Evolutionary conservation across 2,888 invertebrate species (phyloP).

Genomic region (Diachrysia chrysitis): DNA sequence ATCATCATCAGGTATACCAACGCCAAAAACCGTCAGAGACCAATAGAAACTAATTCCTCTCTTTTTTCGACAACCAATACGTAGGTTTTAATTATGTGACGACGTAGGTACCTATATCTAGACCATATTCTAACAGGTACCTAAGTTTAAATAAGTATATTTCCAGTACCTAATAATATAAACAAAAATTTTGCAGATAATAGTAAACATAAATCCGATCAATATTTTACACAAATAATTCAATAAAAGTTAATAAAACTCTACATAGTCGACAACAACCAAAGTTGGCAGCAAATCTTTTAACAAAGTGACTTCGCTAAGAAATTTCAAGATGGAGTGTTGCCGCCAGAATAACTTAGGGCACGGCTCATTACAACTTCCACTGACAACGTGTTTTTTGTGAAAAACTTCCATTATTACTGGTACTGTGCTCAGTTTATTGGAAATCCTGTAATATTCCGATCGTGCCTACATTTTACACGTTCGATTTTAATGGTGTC

Average conservation of each 20-base stretch:
- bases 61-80: no score
- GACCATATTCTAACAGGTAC: no score
- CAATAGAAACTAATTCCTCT: no score
- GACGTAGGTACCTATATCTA: no score
- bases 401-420: slow-evolving; percentile 22
- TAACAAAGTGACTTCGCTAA: slow-evolving; percentile 38
- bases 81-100: no score
- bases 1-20: no score
- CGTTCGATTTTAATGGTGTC: neutral
- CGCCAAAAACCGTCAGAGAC: no score
- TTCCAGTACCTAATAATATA: no score
- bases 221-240: slow-evolving; percentile 19
- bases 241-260: slow-evolving; percentile 16
- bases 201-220: neutral
- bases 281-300: slow-evolving; percentile 27
- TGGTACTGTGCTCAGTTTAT: slow-evolving; percentile 11
- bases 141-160: no score
- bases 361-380: slow-evolving; percentile 44
- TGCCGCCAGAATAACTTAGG: slow-evolving; percentile 33
- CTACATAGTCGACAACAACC: slow-evolving; percentile 6
- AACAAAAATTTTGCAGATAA: neutral
- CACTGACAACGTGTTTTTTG: slow-evolving; percentile 21
- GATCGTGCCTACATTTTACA: slow-evolving; percentile 3
- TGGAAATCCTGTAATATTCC: slow-evolving; percentile 14
- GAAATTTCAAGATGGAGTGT: slow-evolving; percentile 43